Conservation (phyloP, 1,140 invertebrate genomes). For the Cataglyphis hispanica region DNA sequence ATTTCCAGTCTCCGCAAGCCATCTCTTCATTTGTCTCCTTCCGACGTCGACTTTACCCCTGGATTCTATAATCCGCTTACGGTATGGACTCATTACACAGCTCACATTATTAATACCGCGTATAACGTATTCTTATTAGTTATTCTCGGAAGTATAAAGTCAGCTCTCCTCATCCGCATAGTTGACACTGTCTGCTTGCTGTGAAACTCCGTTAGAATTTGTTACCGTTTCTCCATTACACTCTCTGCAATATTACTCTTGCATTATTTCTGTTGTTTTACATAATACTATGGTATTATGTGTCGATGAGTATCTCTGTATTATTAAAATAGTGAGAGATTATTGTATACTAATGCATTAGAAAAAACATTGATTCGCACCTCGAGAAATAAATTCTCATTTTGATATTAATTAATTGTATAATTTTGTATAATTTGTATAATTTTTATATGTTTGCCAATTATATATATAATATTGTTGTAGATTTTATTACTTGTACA, state of each 20-base stretch:
- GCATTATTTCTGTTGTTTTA: conserved; percentile 23
- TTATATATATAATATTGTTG: neutral
- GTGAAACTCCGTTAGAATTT: conserved; percentile 63
- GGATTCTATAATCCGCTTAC: conserved; percentile 76
- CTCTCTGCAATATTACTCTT: conserved; percentile 28
- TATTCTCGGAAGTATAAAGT: conserved; percentile 61
- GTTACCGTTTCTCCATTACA: conserved; percentile 51
- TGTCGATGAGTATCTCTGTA: conserved; percentile 22
- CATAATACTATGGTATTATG: neutral
- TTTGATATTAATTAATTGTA: neutral
- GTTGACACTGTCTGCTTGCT: conserved; percentile 63
- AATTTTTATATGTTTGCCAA: neutral
- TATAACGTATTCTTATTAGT: conserved; percentile 61
- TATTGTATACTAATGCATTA: neutral
- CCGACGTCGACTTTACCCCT: conserved; percentile 71
- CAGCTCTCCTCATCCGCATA: conserved; percentile 62
- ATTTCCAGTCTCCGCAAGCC: conserved; percentile 76
- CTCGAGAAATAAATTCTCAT: neutral
- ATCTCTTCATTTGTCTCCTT: conserved; percentile 80
- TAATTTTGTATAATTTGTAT: no score
- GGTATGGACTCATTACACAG: conserved; percentile 70
- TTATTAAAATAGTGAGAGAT: neutral
- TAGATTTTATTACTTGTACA: no score
- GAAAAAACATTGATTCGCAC: neutral
- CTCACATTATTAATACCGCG: conserved; percentile 71